Evolutionary conservation across 2,888 invertebrate genomes (phyloP).

Genomic region (Erynnis tages): DNA sequence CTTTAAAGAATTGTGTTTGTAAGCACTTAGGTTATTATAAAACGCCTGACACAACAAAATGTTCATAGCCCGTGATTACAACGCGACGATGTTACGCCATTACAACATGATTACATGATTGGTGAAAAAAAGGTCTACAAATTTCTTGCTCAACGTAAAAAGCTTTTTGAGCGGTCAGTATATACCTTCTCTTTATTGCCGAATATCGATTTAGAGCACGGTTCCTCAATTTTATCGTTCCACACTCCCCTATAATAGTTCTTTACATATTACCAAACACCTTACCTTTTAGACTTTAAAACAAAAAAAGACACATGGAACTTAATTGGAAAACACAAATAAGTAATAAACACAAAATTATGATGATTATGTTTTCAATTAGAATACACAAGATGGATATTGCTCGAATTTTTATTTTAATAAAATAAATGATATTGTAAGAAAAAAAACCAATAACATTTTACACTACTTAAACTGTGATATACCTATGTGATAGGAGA

Average conservation of each 20-base stretch:
- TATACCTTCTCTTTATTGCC: conserved; percentile 8
- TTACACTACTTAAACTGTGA: no score
- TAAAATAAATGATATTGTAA: no score
- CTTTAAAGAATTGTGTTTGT: not conserved
- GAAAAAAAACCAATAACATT: no score
- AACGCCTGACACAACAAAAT: not conserved
- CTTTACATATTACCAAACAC: not conserved
- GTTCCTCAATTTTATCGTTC: no score
- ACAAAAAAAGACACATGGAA: no score
- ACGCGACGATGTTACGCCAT: not conserved
- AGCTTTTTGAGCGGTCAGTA: not conserved
- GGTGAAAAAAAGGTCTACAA: not conserved
- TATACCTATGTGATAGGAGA: no score
- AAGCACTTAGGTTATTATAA: not conserved
- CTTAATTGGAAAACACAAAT: no score
- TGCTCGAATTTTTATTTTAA: no score
- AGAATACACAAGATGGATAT: no score
- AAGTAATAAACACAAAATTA: no score
- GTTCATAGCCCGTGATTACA: not conserved
- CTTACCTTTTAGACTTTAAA: not conserved
- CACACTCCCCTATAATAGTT: no score
- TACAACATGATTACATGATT: conserved; percentile 1
- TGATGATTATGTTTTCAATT: no score
- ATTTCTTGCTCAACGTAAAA: conserved; percentile 6
- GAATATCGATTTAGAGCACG: not conserved